Base-by-base conservation (phyloP, 2,113 vertebrate genomes). In the Leptobrachium ailaonicum region DNA sequence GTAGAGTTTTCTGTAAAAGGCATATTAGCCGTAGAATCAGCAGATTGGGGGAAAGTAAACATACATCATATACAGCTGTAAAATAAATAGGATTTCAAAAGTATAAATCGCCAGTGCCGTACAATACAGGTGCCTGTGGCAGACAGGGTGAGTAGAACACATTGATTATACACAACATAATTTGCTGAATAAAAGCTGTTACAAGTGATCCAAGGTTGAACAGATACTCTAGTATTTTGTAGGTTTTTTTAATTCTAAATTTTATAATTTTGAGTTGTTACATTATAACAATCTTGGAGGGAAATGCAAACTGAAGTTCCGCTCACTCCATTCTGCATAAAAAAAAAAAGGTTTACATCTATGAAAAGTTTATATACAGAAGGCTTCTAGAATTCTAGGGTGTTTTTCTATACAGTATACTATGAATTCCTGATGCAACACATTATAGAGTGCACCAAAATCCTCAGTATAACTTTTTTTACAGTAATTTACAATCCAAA, bases 401-500 rank as follows among this genome's bases (percentile, higher is more conserved):
- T 41, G 5, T 14, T 70, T 70, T 62, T 5, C 8, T 50, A 8
- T 50, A 50, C 47, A 50, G 8, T 50, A 63, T 41, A 47, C 60
- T 66, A 44, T 8, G 13, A 11, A 64, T 41, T 11, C 41, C 7
- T 69, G 8, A 12, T 20, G 58, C 20, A 56, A 41, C 42, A 47
- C 53, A 32, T 71, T 62, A 62, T 62, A 71, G 10, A 78, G 32
- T 50, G 47, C 32, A 32, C 20, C 20, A 32, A 32, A 32, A 32
- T 32, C 10, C 40, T 71, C 67, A 62, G 40, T 32, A 32, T 32
- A 60, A 77, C 53, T 10, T 50, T 32, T 32, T 70, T 71, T 78
- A 71, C 67, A 71, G 47, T 78, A 71, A 71, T 78, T 78, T 71
- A 78, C 76, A 78, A 40, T 32, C 45, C 53, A 70, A 70, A 60